phyloP scores from a whole-genome alignment of 1,140 invertebrate genomes.

The Glossosoma conforme region DNA sequence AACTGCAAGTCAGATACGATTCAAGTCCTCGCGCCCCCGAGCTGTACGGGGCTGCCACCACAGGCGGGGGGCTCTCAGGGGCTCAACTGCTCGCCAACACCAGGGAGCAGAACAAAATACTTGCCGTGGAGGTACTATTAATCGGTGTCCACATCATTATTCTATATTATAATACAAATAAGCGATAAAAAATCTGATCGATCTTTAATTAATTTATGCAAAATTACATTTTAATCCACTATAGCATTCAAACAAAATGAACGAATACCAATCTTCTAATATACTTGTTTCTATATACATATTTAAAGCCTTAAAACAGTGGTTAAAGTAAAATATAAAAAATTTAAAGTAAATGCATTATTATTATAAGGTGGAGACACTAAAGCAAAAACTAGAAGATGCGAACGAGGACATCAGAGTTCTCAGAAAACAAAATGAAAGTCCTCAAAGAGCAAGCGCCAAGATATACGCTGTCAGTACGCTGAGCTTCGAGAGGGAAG shows the following conservation, averaged over 20 bases:
- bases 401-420: conserved; percentile 70
- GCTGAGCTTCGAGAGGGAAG: conserved; percentile 55
- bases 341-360: too few relatives aligned
- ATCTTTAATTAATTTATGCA: too few relatives aligned
- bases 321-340: too few relatives aligned
- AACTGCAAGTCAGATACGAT: conserved; percentile 61
- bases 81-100: conserved; percentile 46
- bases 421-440: conserved; percentile 37
- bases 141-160: neutral
- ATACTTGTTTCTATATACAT: too few relatives aligned
- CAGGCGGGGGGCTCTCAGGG: conserved; percentile 41
- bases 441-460: conserved; percentile 28
- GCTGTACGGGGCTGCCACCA: conserved; percentile 32
- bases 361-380: conserved; percentile 56
- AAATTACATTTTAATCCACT: too few relatives aligned
- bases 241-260: too few relatives aligned
- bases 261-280: too few relatives aligned
- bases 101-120: conserved; percentile 44
- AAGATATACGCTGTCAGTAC: conserved; percentile 36
- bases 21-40: conserved; percentile 24
- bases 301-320: too few relatives aligned
- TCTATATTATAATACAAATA: too few relatives aligned
- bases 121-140: conserved; percentile 41
- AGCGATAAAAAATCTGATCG: too few relatives aligned
- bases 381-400: conserved; percentile 67